These are phyloP conservation scores for Megalopta genalis DNA, from an alignment of 1,140 invertebrate genomes.

Conservation along the genomic window DNA sequence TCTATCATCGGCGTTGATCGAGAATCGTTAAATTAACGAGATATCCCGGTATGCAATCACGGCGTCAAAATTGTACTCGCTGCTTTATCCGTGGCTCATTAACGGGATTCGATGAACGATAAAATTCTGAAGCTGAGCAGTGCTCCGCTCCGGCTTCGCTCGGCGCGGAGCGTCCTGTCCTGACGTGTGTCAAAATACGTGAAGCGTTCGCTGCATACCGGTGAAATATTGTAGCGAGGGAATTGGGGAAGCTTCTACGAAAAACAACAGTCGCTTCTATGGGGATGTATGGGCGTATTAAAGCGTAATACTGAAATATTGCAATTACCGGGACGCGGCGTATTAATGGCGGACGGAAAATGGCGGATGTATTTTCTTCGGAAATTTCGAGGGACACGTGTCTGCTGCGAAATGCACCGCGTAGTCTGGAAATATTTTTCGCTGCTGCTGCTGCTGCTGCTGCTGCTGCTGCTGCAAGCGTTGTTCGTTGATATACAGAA, in stretches of 20 bases:
- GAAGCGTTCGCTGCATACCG: neutral
- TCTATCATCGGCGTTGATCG: neutral
- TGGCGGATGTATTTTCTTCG: neutral
- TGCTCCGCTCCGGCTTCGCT: too few relatives aligned
- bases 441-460: neutral
- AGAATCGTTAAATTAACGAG: constrained; percentile 28
- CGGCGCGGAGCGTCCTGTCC: too few relatives aligned
- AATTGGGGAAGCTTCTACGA: neutral
- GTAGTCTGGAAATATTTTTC: neutral
- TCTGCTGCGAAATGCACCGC: neutral
- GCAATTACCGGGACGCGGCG: constrained; percentile 13
- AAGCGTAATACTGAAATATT: constrained; percentile 36
- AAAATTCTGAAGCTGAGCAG: constrained; percentile 17
- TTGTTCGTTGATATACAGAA: too few relatives aligned
- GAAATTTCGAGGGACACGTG: neutral
- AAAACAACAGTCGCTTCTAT: constrained; percentile 21
- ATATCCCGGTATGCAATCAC: constrained; percentile 5
- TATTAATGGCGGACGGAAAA: neutral
- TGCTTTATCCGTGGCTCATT: constrained; percentile 35
- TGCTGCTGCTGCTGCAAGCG: too few relatives aligned
- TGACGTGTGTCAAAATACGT: constrained; percentile 13
- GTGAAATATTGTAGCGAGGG: constrained; percentile 5
- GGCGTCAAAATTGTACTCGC: neutral
- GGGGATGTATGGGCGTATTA: constrained; percentile 14
- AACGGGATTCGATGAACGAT: constrained; percentile 30